Evolutionary conservation across 2,888 invertebrate genomes (phyloP).

Genomic region (Pyrochroa serraticornis): DNA sequence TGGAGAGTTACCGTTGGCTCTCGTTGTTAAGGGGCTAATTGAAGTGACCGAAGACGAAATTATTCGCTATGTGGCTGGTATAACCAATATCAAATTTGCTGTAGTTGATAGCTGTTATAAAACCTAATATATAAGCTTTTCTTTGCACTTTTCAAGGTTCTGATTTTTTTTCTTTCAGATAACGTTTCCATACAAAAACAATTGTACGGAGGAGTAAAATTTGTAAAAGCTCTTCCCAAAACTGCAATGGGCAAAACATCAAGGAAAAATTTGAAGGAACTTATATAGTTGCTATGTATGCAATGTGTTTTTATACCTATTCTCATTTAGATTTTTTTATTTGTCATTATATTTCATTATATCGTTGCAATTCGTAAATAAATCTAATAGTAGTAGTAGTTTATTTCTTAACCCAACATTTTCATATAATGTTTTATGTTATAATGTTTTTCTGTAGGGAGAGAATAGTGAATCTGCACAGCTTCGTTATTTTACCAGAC

Average conservation of each 20-base stretch:
- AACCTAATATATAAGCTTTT: no score
- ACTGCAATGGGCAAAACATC: slow-evolving; percentile 14
- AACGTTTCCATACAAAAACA: slow-evolving; percentile 16
- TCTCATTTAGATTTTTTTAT: not conserved
- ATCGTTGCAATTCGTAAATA: no score
- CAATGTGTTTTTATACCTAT: no score
- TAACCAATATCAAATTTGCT: no score
- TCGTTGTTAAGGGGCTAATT: slow-evolving; percentile 68
- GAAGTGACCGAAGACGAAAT: slow-evolving; percentile 56
- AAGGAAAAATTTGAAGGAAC: slow-evolving; percentile 9
- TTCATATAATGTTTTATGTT: no score
- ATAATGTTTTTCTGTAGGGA: no score
- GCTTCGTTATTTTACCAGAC: no score
- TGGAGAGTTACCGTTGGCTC: slow-evolving; percentile 78
- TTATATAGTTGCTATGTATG: not conserved
- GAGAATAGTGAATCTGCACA: no score
- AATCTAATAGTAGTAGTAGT: no score
- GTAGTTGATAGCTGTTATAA: no score
- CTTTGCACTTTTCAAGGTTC: not conserved
- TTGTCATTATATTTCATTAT: not conserved
- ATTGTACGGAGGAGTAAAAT: slow-evolving; percentile 15
- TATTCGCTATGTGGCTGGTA: slow-evolving; percentile 56
- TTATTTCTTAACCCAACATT: no score
- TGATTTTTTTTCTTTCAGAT: no score
- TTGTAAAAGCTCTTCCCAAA: slow-evolving; percentile 16